Evolutionary conservation across 2,113 vertebrate genomes (phyloP).

Genomic region (Zapus hudsonius): DNA sequence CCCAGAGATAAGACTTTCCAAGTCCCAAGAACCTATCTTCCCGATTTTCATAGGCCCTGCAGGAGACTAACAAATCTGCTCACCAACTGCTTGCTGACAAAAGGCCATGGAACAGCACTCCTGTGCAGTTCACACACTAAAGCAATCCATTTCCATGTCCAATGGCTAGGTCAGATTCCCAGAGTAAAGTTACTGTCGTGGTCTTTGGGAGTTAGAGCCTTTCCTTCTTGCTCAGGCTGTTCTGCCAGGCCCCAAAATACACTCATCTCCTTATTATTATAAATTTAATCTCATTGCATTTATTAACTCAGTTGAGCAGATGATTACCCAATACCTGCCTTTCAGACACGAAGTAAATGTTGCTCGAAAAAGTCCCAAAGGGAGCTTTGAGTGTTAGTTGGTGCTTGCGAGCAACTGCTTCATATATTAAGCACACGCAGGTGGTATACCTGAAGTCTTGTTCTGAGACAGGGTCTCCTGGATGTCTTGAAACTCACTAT

Average conservation of each 20-base stretch:
- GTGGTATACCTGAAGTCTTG: no score
- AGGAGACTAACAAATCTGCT: background rate
- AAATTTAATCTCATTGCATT: constrained; percentile 14
- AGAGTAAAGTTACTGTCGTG: background rate
- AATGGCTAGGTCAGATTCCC: no score
- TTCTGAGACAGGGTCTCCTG: background rate
- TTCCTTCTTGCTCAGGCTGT: background rate
- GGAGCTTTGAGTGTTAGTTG: background rate
- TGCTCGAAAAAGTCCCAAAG: background rate
- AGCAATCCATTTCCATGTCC: background rate
- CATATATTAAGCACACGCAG: no score
- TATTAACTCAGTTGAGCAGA: background rate
- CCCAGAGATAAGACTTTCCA: background rate
- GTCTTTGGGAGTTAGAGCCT: background rate
- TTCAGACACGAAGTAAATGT: background rate
- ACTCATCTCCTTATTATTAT: background rate
- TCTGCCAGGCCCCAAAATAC: constrained; percentile 1
- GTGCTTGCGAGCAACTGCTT: background rate
- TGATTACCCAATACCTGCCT: background rate
- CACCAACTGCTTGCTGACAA: background rate
- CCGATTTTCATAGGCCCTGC: background rate
- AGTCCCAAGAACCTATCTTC: background rate
- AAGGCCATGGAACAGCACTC: background rate
- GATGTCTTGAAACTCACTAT: background rate
- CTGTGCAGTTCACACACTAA: background rate